Evolutionary conservation across 2,113 vertebrate genomes (phyloP).

Genomic region (Corapipo altera): DNA sequence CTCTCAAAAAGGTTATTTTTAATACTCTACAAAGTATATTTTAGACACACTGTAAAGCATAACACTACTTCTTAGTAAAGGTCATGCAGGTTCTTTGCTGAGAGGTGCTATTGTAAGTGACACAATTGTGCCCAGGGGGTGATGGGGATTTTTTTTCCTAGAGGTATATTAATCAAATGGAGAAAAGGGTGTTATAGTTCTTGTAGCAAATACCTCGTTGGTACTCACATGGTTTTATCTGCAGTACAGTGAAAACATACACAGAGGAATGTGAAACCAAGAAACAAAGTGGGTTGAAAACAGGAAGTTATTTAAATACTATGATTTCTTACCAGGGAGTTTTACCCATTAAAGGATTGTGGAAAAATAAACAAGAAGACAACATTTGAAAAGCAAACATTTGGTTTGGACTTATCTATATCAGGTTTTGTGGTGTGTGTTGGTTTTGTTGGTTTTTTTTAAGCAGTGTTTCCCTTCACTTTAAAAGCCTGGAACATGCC

Average conservation of each 20-base stretch:
- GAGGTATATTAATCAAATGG: neutral
- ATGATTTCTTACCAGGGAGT: neutral
- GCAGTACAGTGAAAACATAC: neutral
- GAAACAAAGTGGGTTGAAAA: neutral
- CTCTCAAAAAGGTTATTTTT: neutral
- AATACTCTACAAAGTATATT: neutral
- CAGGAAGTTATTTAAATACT: neutral
- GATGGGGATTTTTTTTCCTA: neutral
- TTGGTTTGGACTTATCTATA: constrained; percentile 19
- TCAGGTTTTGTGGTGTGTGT: neutral
- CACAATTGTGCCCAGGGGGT: neutral
- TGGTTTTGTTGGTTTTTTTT: neutral
- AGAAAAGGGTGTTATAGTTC: neutral
- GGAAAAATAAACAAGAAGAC: constrained; percentile 13
- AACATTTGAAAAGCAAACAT: neutral
- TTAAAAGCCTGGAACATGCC: neutral
- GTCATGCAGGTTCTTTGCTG: neutral
- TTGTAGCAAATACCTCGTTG: neutral
- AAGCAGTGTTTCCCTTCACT: neutral
- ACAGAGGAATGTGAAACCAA: neutral
- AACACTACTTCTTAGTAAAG: neutral
- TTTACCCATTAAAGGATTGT: neutral
- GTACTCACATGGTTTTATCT: neutral
- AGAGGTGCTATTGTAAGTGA: constrained; percentile 3
- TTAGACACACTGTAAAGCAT: neutral